Base-by-base conservation (phyloP, 1,140 invertebrate genomes). In the Ostrea denselamellosa region DNA sequence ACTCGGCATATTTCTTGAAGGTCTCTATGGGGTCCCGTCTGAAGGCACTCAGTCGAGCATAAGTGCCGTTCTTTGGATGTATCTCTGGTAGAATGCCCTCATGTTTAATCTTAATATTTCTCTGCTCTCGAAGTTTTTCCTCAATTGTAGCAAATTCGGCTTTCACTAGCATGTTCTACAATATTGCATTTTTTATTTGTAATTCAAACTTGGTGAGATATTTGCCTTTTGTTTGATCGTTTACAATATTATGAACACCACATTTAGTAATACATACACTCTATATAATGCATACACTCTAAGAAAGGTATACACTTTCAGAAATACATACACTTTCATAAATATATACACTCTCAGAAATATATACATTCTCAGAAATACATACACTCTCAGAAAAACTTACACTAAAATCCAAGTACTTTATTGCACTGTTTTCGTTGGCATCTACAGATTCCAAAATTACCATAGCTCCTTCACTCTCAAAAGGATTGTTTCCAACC, bases 401-500 rank as follows among this genome's bases (percentile, higher is more conserved):
- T 89, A 92, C 92, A 68, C 90, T 88, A 28, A 92, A 91, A 62
- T 92, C 92, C 10, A 92, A 77, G 19, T 87, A 71, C 82, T 90
- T 89, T 53, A 92, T 86, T 88, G 90, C 91, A 87, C 90, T 88
- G 12, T 85, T 84, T 84, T 92, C 91, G 77, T 92, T 92, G 52
- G 84, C 68, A 14, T 91, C 91, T 7, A 92, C 83, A 3, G 91
- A 89, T 86, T 91, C 88, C n/a, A 92, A 83, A 12, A 92, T 89
- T 4, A 87, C 83, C 91, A 92, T 91, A 22, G 91, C 91, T 54
- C 89, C 89, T n/a, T 92, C 90, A 5, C 90, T 87, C 22, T 91
- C 92, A 89, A 92, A 92, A 3, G 92, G 92, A 77, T 92, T 92
- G 28, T 90, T 92, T 14, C 92, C 92, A 56, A 90, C 82, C 92